Base-by-base conservation (phyloP, 2,797 vertebrate genomes). In the Leptoclinus maculatus region DNA sequence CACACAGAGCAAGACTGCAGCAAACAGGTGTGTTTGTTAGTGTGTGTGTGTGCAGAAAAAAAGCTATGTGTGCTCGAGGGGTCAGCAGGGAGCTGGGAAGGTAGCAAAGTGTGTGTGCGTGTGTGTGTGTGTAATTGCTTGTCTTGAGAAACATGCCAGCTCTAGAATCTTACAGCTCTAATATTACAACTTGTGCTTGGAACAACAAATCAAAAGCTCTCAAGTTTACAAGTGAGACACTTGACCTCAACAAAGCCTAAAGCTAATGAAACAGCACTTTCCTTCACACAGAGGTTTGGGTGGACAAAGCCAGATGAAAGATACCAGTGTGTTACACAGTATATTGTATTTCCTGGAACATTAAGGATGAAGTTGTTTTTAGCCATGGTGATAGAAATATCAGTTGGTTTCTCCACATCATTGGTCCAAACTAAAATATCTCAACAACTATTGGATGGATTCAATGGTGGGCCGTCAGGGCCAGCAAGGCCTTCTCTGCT, bases 161-260 rank as follows among this genome's bases (percentile, higher is more conserved):
- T 67, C 34, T 16, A 49, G 66, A 45, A 79, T 78, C 62, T 77
- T 41, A 54, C 39, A 70, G 56, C 71, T 53, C 34, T 69, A 43
- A 81, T 75, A 70, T 76, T 78, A 80, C 70, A 87, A 56, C 68
- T 73, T 87, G 68, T 79, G 69, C 67, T 86, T 70, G 49, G 63
- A 71, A 79, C 72, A 76, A 81, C 39, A 80, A 82, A 88, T 84
- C 84, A 71, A 82, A 85, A 79, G 66, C 54, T 60, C 38, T 74
- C 21, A 72, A 65, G 70, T 77, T 84, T 71, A 82, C 83, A 79
- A 85, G 69, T 72, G 36, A 75, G 73, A 83, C 51, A 36, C 54
- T 67, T 78, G 73, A 83, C 85, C 80, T 74, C 38, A 7, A 27
- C 53, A 32, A 27, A 71, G 29, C 53, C 62, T 43, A 49, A 76